Evolutionary conservation across 1,140 invertebrate species (phyloP).

Genomic region (Fopius arisanus): DNA sequence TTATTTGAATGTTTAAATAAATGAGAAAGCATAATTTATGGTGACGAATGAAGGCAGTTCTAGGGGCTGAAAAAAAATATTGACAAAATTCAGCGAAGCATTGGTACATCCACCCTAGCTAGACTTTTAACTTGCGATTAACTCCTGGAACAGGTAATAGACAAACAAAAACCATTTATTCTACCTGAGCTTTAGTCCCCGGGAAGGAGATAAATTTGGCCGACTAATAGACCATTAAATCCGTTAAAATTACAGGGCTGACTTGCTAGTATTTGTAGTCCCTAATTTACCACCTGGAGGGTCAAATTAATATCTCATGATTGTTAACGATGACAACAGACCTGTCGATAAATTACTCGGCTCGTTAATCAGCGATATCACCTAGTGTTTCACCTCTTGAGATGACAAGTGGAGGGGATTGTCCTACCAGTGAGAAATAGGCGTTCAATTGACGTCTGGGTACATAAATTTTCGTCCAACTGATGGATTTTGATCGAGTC

Average conservation of each 20-base stretch:
- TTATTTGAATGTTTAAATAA: too few species aligned
- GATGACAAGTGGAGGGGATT: neutral
- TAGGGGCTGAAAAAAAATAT: neutral
- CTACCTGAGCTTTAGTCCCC: neutral
- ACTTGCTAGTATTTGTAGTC: neutral
- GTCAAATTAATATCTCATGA: neutral
- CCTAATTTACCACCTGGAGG: conserved; percentile 11
- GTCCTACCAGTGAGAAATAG: neutral
- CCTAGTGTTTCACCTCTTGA: neutral
- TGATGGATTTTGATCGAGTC: neutral
- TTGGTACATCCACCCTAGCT: neutral
- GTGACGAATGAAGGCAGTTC: neutral
- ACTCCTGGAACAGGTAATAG: neutral
- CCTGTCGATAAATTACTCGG: conserved; percentile 5
- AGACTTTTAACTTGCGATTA: conserved; percentile 3
- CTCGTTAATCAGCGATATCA: neutral
- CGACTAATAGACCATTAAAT: conserved; percentile 29
- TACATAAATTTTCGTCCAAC: neutral
- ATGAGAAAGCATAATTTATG: too few species aligned
- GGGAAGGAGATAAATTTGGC: neutral
- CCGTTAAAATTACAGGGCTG: conserved; percentile 9
- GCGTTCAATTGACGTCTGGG: neutral
- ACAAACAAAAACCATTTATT: neutral
- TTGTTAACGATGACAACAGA: neutral
- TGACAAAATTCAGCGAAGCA: neutral